phyloP scores from a whole-genome alignment of 2,113 vertebrate species.

The Larimichthys crocea region DNA sequence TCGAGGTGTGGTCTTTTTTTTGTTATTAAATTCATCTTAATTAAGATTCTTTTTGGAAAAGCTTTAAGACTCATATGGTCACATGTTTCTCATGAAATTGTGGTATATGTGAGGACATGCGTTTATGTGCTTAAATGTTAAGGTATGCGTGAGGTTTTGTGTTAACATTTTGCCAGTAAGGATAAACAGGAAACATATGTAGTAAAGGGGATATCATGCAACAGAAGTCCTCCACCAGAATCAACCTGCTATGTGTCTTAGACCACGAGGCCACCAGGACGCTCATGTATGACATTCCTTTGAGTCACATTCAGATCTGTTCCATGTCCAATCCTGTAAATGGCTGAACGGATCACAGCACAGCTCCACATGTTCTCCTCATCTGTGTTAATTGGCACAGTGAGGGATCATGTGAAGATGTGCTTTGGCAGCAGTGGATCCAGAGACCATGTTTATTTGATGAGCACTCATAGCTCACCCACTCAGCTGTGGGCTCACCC shows the following conservation, averaged over 20 bases:
- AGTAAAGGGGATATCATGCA: neutral
- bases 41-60: neutral
- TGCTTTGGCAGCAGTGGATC: constrained; percentile 70
- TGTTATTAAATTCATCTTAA: neutral
- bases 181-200: neutral
- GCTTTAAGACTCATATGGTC: constrained; percentile 12
- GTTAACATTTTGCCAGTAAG: neutral
- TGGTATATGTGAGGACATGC: neutral
- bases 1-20: constrained; percentile 57
- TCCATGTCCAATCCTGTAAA: constrained; percentile 61
- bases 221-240: neutral
- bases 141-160: neutral
- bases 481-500: constrained; percentile 74
- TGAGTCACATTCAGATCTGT: constrained; percentile 42
- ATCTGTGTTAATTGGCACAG: constrained; percentile 73
- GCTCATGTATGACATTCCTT: constrained; percentile 15
- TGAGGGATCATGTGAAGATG: constrained; percentile 71
- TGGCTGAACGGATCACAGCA: constrained; percentile 62
- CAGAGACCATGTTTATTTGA: constrained; percentile 75
- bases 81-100: constrained; percentile 26
- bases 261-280: constrained; percentile 12
- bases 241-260: neutral
- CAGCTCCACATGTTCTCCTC: constrained; percentile 73
- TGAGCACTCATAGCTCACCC: constrained; percentile 73
- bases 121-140: neutral